Evolutionary conservation across 2,797 vertebrate genomes (phyloP).

Genomic region (Orestias chungarensis): DNA sequence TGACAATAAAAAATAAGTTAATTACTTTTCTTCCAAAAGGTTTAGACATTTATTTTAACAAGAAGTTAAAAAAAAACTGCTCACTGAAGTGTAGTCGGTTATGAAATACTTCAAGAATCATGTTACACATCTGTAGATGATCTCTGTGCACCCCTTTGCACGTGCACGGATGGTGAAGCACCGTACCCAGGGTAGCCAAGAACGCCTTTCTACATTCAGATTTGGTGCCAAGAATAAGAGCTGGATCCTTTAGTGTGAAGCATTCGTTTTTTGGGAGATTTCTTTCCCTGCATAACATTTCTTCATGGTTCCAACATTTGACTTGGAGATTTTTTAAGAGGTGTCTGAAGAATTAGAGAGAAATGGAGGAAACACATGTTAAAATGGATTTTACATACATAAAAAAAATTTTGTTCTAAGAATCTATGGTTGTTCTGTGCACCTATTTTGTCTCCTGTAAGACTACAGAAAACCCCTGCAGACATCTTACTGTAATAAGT

Average conservation of each 20-base stretch:
- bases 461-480: background rate
- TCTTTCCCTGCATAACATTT: slow-evolving; percentile 63
- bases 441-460: background rate
- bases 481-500: no score
- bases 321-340: slow-evolving; percentile 75
- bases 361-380: background rate
- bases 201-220: slow-evolving; percentile 84
- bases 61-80: slow-evolving; percentile 40
- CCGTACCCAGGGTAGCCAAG: slow-evolving; percentile 81
- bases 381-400: background rate
- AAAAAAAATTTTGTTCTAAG: background rate
- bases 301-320: slow-evolving; percentile 82
- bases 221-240: slow-evolving; percentile 75
- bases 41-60: background rate
- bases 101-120: slow-evolving; percentile 83
- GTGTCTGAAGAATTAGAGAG: slow-evolving; percentile 68
- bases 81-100: slow-evolving; percentile 85
- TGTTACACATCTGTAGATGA: slow-evolving; percentile 76
- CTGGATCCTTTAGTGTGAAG: slow-evolving; percentile 74
- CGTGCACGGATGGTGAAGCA: slow-evolving; percentile 83
- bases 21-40: background rate
- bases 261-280: slow-evolving; percentile 75
- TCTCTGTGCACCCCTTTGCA: slow-evolving; percentile 69
- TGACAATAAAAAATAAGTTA: slow-evolving; percentile 27
- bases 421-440: background rate